A percentile compares a stretch with the other conserved stretches of the same genome.
Evolutionary conservation across 2,888 invertebrate species (phyloP).

Genomic region (Hesperia comma): DNA sequence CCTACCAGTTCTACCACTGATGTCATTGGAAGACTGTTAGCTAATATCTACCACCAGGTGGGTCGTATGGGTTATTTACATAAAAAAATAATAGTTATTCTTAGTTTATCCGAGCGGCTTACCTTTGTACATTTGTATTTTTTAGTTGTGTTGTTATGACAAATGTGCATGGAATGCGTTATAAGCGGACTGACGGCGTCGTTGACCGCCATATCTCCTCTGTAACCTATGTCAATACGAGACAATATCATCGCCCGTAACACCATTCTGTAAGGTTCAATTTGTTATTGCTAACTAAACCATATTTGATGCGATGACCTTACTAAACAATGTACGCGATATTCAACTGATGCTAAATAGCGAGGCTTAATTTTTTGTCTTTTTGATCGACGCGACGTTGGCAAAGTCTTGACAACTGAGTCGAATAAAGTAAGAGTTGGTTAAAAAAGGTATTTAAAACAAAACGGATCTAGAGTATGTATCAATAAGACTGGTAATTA

Average conservation of each 20-base stretch:
- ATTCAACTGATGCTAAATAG: neutral
- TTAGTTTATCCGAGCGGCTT: conserved; percentile 34
- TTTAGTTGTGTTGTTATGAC: conserved; percentile 47
- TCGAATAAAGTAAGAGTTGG: too few relatives aligned
- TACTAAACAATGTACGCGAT: neutral
- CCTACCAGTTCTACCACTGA: too few relatives aligned
- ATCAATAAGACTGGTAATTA: too few relatives aligned
- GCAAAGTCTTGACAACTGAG: too few relatives aligned
- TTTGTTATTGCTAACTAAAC: conserved; percentile 30
- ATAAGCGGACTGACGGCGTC: conserved; percentile 49
- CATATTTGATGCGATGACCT: neutral
- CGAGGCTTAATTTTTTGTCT: neutral
- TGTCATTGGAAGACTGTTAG: too few relatives aligned
- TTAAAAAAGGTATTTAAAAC: too few relatives aligned
- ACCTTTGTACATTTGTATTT: neutral
- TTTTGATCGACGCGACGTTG: too few relatives aligned
- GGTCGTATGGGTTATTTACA: too few relatives aligned
- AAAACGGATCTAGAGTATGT: too few relatives aligned
- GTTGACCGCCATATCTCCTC: conserved; percentile 49
- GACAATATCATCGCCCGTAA: conserved; percentile 25
- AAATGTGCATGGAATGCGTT: conserved; percentile 53
- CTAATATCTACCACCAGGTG: too few relatives aligned
- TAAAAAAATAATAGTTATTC: too few relatives aligned
- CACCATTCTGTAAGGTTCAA: conserved; percentile 36
- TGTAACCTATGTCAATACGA: conserved; percentile 38